Evolutionary conservation across 64 coral and sea anemone genomes (phyloP).

Genomic region (Dendrophyllia cribrosa): DNA sequence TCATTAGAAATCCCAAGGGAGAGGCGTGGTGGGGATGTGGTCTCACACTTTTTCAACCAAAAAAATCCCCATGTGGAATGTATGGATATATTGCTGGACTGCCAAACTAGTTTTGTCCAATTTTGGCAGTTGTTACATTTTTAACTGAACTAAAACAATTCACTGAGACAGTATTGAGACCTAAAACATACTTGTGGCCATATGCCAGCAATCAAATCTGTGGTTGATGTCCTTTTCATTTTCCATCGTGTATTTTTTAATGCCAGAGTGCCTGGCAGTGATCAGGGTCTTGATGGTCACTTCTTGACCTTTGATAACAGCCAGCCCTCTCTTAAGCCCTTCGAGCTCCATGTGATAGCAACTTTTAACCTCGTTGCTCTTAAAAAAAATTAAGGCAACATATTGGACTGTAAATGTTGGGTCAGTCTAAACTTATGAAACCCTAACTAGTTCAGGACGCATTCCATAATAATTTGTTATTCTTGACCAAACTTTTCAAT

Average conservation of each 20-base stretch:
- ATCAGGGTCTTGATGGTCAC: constrained; percentile 31
- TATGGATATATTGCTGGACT: no score
- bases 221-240: constrained; percentile 46
- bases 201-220: constrained; percentile 55
- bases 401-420: not conserved
- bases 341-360: constrained; percentile 70
- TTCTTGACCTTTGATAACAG: constrained; percentile 16
- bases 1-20: no score
- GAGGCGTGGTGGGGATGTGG: no score
- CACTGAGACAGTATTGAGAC: not conserved
- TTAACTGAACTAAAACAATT: not conserved
- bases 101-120: not conserved
- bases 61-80: no score
- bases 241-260: constrained; percentile 27
- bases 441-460: no score
- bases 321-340: constrained; percentile 53
- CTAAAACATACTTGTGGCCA: constrained; percentile 60
- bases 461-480: no score
- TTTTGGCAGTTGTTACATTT: constrained; percentile 6
- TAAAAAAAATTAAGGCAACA: not conserved
- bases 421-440: not conserved
- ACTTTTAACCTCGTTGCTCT: constrained; percentile 74
- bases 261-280: constrained; percentile 31
- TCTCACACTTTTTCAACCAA: no score
- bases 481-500: no score